Conservation (phyloP, 1,140 invertebrate genomes). For the Euwallacea similis region DNA sequence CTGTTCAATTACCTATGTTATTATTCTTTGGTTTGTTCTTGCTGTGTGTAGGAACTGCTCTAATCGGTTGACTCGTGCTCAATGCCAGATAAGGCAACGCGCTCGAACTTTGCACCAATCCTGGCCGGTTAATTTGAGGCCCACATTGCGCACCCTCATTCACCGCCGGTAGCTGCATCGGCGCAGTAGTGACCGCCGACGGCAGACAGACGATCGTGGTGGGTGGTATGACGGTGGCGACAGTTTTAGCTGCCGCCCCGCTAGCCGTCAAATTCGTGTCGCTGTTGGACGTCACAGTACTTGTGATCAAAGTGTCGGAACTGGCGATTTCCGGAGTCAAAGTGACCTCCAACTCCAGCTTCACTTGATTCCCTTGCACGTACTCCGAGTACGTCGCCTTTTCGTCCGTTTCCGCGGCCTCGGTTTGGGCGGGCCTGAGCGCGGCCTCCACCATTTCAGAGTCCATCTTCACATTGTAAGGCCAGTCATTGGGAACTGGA, state of each 20-base stretch:
- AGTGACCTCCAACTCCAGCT: conserved; percentile 59
- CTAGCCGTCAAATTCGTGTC: conserved; percentile 51
- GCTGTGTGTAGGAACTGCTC: conserved; percentile 53
- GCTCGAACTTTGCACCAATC: conserved; percentile 54
- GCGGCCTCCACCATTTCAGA: conserved; percentile 51
- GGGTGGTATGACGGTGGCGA: conserved; percentile 56
- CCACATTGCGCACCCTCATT: conserved; percentile 47
- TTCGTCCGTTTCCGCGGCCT: conserved; percentile 23
- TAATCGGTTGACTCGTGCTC: conserved; percentile 54
- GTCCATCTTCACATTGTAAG: conserved; percentile 52
- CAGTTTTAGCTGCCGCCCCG: conserved; percentile 45
- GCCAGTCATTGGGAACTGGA: conserved; percentile 52
- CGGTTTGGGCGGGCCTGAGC: conserved; percentile 41
- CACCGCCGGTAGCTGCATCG: conserved; percentile 50
- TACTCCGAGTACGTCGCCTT: conserved; percentile 40
- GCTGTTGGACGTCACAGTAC: conserved; percentile 50
- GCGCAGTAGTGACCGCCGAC: conserved; percentile 50
- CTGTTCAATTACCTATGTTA: conserved; percentile 31
- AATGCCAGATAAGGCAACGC: conserved; percentile 59
- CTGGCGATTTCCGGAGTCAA: conserved; percentile 57
- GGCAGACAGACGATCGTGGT: conserved; percentile 59
- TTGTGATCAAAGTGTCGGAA: conserved; percentile 54
- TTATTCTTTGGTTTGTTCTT: conserved; percentile 49
- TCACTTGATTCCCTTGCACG: conserved; percentile 42
- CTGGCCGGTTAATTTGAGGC: conserved; percentile 44